Conservation (phyloP, 1,140 invertebrate genomes). For the Pseudomyrmex cubaensis region DNA sequence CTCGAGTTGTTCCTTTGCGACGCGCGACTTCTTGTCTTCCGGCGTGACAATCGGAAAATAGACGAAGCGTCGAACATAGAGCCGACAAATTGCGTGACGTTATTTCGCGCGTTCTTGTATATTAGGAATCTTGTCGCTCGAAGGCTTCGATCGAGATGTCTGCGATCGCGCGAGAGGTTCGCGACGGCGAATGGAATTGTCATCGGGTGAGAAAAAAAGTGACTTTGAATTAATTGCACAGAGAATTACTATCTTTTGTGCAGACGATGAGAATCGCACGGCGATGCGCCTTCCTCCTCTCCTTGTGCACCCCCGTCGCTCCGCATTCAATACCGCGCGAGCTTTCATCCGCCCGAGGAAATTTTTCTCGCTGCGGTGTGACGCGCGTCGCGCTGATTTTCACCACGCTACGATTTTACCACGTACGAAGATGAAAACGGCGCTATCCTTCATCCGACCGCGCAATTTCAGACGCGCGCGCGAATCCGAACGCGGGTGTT, state of each 20-base stretch:
- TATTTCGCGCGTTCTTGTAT: background rate
- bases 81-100: slow-evolving; percentile 1
- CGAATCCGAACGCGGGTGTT: background rate
- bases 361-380: slow-evolving; percentile 49
- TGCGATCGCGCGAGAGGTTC: too few species aligned
- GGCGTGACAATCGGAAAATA: background rate
- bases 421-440: slow-evolving; percentile 48
- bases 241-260: background rate
- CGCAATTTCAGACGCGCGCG: slow-evolving; percentile 46
- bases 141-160: too few species aligned
- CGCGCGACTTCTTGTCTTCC: background rate
- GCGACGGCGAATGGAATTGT: background rate
- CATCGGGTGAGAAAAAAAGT: background rate
- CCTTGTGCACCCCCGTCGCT: background rate
- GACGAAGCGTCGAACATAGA: background rate
- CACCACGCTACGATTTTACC: background rate
- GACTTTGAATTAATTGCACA: background rate
- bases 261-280: background rate
- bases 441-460: slow-evolving; percentile 44
- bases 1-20: background rate
- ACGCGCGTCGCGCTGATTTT: slow-evolving; percentile 35
- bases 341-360: slow-evolving; percentile 48
- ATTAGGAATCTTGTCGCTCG: too few species aligned
- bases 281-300: background rate
- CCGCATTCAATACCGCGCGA: slow-evolving; percentile 40